Percentiles rank a stretch among this genome's conserved stretches.
phyloP scores from a whole-genome alignment of 92 coral and sea anemone species.

The Actinostola sp. region DNA sequence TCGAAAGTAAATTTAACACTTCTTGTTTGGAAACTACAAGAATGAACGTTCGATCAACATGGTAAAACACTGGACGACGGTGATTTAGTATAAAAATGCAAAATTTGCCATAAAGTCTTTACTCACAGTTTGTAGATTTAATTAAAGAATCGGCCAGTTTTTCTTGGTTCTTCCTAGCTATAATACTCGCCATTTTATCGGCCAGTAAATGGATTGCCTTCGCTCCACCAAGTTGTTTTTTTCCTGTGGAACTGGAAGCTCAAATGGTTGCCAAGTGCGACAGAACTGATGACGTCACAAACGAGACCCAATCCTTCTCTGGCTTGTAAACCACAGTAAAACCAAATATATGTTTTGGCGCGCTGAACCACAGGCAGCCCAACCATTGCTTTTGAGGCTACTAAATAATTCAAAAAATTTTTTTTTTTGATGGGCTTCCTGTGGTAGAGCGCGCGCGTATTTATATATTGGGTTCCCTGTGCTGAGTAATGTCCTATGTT shows the following conservation, averaged over 20 bases:
- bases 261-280: slow-evolving; percentile 59
- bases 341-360: no score
- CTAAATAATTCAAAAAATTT: no score
- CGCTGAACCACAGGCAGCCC: no score
- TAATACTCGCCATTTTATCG: slow-evolving; percentile 72
- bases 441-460: no score
- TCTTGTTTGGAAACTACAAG: slow-evolving; percentile 73
- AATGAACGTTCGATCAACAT: neutral
- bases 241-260: neutral
- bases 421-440: no score
- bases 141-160: slow-evolving; percentile 83
- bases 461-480: no score
- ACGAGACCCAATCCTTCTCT: slow-evolving; percentile 28
- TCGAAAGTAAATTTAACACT: slow-evolving; percentile 70
- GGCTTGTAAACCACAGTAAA: slow-evolving; percentile 2
- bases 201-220: neutral
- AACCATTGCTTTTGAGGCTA: no score
- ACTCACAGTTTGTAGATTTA: slow-evolving; percentile 90
- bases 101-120: neutral
- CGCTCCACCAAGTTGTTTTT: no score
- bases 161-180: slow-evolving; percentile 85
- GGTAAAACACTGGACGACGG: neutral
- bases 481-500: no score
- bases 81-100: neutral
- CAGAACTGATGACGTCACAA: slow-evolving; percentile 38